These are phyloP conservation scores for Dicyrtomina minuta DNA, from an alignment of 2,888 invertebrate species.

Conservation along the genomic window DNA sequence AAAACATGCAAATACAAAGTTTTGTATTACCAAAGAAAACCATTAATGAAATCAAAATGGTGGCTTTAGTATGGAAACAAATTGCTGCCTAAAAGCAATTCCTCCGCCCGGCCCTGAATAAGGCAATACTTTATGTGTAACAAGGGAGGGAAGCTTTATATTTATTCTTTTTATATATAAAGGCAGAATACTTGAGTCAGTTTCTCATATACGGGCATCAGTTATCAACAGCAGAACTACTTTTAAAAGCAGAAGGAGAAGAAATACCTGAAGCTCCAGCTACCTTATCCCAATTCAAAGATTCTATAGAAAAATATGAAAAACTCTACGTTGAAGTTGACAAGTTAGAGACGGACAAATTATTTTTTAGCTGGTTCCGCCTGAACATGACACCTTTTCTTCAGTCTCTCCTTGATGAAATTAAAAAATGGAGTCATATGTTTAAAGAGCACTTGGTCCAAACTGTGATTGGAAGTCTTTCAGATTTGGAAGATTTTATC, in stretches of 20 bases:
- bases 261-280: constrained; percentile 73
- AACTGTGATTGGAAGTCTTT: neutral
- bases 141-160: too few species aligned
- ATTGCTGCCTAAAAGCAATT: too few species aligned
- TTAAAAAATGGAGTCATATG: constrained; percentile 94
- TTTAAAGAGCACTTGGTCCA: constrained; percentile 80
- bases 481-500: neutral
- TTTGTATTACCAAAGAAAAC: too few species aligned
- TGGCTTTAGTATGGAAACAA: too few species aligned
- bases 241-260: constrained; percentile 68
- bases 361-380: constrained; percentile 87
- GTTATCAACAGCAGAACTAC: constrained; percentile 80
- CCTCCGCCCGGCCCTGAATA: too few species aligned
- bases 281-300: constrained; percentile 85
- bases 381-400: constrained; percentile 88
- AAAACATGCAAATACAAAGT: too few species aligned
- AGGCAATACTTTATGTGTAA: too few species aligned
- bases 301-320: constrained; percentile 92
- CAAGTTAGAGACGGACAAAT: constrained; percentile 73
- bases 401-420: constrained; percentile 82
- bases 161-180: too few species aligned
- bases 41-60: too few species aligned
- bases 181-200: constrained; percentile 78
- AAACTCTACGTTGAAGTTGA: constrained; percentile 84
- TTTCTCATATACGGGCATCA: constrained; percentile 82